Evolutionary conservation across 2,113 vertebrate species (phyloP).

Genomic region (Pterocles burchelli): DNA sequence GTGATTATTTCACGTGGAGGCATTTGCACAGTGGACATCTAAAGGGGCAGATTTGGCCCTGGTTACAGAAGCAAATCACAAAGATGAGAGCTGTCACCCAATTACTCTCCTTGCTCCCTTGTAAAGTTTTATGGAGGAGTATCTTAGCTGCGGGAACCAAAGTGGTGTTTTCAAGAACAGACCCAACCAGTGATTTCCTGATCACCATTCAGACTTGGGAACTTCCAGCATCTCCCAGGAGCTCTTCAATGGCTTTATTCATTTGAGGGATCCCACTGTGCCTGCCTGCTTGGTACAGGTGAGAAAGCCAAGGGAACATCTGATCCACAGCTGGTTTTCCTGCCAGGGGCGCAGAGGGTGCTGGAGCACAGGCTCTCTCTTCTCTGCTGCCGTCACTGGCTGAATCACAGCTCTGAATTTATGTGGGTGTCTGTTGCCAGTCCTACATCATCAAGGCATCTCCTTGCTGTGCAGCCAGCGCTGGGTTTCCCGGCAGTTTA

Average conservation of each 20-base stretch:
- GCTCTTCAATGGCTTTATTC: not conserved
- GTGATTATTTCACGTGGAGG: not conserved
- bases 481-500: not conserved
- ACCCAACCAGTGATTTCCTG: not conserved
- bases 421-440: not conserved
- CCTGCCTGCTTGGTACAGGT: not conserved
- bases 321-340: not conserved
- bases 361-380: not conserved
- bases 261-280: not conserved
- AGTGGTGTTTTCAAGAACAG: not conserved
- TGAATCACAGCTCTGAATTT: not conserved
- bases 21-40: not conserved
- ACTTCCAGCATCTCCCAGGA: not conserved
- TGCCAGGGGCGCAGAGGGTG: not conserved
- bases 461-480: fast-evolving
- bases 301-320: not conserved
- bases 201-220: not conserved
- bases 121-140: not conserved
- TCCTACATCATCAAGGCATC: not conserved
- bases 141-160: not conserved
- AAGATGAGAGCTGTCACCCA: not conserved
- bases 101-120: not conserved
- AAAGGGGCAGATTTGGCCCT: not conserved
- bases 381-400: not conserved
- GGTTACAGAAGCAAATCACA: not conserved